A percentile compares a stretch with the other conserved stretches of the same genome.
Evolutionary conservation across 23 tunicate species (phyloP).

Genomic region (Corella eumyota): DNA sequence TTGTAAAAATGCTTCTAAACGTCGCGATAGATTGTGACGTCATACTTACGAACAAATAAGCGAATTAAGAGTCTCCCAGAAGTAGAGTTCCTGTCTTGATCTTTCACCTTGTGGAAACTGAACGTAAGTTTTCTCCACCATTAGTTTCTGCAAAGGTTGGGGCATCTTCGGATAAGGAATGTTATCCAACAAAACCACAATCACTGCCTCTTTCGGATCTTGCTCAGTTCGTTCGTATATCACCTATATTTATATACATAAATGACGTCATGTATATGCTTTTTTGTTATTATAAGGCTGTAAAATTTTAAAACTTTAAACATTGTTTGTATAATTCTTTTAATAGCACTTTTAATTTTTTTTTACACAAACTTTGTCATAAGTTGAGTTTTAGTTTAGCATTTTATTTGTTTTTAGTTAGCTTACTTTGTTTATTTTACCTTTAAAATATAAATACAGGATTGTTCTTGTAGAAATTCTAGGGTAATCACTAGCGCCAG

Average conservation of each 20-base stretch:
- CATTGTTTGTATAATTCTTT: too few relatives aligned
- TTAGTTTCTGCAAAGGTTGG: conserved; percentile 25
- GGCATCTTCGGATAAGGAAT: conserved; percentile 72
- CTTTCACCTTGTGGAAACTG: conserved; percentile 62
- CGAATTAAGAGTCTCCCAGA: conserved; percentile 73
- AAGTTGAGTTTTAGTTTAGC: neutral
- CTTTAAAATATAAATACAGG: conserved; percentile 58
- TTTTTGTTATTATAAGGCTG: too few relatives aligned
- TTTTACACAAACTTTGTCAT: neutral
- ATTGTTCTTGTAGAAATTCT: conserved; percentile 52
- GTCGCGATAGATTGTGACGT: too few relatives aligned
- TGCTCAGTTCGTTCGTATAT: conserved; percentile 29
- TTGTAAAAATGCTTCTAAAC: too few relatives aligned
- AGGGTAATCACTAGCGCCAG: conserved; percentile 44
- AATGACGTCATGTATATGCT: too few relatives aligned
- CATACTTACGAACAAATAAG: conserved; percentile 34
- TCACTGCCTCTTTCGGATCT: conserved; percentile 52
- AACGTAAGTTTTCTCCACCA: conserved; percentile 74
- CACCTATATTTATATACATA: conserved; percentile 29
- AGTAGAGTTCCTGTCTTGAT: conserved; percentile 53
- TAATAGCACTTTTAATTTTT: too few relatives aligned
- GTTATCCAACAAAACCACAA: conserved; percentile 47
- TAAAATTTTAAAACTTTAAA: too few relatives aligned
- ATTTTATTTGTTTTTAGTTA: too few relatives aligned
- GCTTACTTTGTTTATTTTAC: too few relatives aligned